Base-by-base conservation (phyloP, 2,113 vertebrate genomes). In the Psittacus erithacus region DNA sequence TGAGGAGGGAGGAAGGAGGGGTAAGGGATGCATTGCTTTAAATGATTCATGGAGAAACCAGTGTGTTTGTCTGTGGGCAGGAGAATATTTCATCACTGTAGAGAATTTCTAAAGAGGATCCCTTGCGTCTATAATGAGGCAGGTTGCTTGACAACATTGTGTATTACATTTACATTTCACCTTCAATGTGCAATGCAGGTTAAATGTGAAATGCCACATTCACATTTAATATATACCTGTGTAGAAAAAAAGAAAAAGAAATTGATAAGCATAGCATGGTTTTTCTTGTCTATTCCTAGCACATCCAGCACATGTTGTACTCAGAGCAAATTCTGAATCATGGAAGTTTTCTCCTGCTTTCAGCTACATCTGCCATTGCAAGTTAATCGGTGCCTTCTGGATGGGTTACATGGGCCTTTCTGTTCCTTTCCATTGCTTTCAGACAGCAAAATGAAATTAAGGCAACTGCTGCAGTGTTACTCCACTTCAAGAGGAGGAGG, bases 221-320 rank as follows among this genome's bases (percentile, higher is more conserved):
- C 55, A 39, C 8, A 6, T 63, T 82, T 64, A 46, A 22, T 64
- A 18, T 22, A 24, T 24, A 75, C 3, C 3, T 38, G 5, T 1
- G 5, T 5, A 2, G 2, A 6, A 0, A 1, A 12, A 43, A n/a
- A 41, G 29, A 17, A 47, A 31, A 59, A 33, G 38, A 39, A 22
- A 5, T 13, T 29, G 29, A 4, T 67, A 38, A 52, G 2, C 5
- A 20, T 9, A 41, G 2, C 3, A 15, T 9, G 11, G 0, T 31
- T 65, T 47, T 49, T n/a, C n/a, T n/a, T 88, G n/a, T 52, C 33
- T 82, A 2, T 33, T 59, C 11, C 17, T 63, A 41, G 38, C 23
- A 44, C 20, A 41, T 71, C 46, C 17, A 59, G 33, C 20, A 68
- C 5, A 4, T 18, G 28, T n/a, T n/a, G 62, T 64, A 50, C 50